Evolutionary conservation across 2,888 invertebrate species (phyloP), one percentile per base, ranked within the genome.

Genomic region (Gymnosoma rotundatum): DNA sequence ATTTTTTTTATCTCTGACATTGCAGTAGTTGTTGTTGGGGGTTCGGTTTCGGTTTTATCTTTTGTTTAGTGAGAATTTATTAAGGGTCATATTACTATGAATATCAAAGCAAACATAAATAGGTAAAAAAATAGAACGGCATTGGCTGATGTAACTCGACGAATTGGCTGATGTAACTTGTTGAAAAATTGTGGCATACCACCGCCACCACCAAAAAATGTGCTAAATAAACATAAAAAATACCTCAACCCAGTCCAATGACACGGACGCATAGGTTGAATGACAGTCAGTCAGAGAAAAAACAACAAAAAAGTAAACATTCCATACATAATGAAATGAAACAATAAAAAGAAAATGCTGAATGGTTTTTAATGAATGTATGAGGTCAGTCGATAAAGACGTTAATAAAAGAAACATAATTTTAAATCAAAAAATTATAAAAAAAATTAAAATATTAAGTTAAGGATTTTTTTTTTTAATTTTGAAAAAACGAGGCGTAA

Each of bases 161-260:
- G 54, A 52, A 76, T 78, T 78, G 78, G 84, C 84, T 84, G 84
- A 84, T 81, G 84, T 70, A 84, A 84, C 60, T 75, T 25, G n/a
- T 3, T 4, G 20, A 54, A 78, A 84, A 81, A 84, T 84, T 78
- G 54, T 74, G 52, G 58, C 81, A 84, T 48, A 63, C 9, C 14
- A 58, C 2, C 45, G 42, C 9, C 14, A 58, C 2, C 45, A 52
- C 16, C 1, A 16, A 48, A 12, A 48, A 48, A 16, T 14, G 16
- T 14, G 16, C 16, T n/a, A 48, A 42, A 42, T 42, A 42, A 42
- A 42, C 42, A 42, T 42, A 42, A 42, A 42, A 42, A 42, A 42
- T 42, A 42, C 12, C 42, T 12, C 10, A 1, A 12, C 32, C 8
- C 32, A 32, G 32, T 32, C 32, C 42, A 42, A 42, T 12, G 32